phyloP scores from a whole-genome alignment of 1,140 invertebrate species.

The Hypsibius dujardini region DNA sequence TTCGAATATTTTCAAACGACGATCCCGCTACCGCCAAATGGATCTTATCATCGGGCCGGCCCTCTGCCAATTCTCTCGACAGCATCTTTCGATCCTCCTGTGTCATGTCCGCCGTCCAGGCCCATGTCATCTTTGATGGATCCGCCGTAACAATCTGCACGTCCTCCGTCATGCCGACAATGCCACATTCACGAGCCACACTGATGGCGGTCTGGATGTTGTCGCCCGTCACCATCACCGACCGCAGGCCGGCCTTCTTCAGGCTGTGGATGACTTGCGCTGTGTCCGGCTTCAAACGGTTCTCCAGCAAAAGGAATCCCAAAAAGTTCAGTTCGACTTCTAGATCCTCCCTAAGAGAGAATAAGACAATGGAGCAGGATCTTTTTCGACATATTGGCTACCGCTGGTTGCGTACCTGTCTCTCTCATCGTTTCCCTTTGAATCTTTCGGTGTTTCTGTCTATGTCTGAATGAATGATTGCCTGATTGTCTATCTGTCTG shows the following conservation, averaged over 20 bases:
- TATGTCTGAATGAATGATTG: too few relatives aligned
- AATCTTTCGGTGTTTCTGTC: too few relatives aligned
- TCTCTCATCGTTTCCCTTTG: too few relatives aligned
- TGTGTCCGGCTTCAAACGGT: constrained; percentile 71
- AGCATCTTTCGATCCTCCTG: constrained; percentile 3
- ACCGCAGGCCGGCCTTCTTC: constrained; percentile 59
- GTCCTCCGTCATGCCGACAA: constrained; percentile 51
- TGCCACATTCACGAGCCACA: constrained; percentile 83
- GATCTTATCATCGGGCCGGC: constrained; percentile 34
- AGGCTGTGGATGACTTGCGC: constrained; percentile 56
- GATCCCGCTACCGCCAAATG: constrained; percentile 58
- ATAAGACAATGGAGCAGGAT: too few relatives aligned
- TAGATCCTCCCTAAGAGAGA: constrained; percentile 41
- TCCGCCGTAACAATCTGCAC: constrained; percentile 49
- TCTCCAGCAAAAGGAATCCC: constrained; percentile 77
- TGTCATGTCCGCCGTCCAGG: constrained; percentile 14
- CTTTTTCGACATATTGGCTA: too few relatives aligned
- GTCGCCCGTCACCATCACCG: constrained; percentile 95
- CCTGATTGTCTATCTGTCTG: too few relatives aligned
- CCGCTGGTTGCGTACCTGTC: too few relatives aligned
- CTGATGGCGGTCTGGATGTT: constrained; percentile 89
- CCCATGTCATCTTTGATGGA: constrained; percentile 21
- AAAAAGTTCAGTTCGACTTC: constrained; percentile 67
- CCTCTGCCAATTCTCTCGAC: constrained; percentile 7
- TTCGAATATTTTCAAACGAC: constrained; percentile 51